These are phyloP conservation scores for Rhabdophis nuchalis DNA, from an alignment of 2,797 vertebrate genomes.

Conservation along the genomic window DNA sequence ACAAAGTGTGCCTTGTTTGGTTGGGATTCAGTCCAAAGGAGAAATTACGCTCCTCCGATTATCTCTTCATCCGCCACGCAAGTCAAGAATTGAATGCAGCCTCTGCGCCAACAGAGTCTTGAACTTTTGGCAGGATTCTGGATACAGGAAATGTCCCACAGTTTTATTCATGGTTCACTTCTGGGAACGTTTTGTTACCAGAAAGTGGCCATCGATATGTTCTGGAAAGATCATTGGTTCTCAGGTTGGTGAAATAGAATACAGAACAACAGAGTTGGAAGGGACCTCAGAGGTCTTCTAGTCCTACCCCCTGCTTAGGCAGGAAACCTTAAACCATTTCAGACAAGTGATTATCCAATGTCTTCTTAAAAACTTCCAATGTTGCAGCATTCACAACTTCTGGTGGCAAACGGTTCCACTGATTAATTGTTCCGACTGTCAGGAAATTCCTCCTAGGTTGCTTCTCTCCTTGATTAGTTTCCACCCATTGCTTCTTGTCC, in stretches of 20 bases:
- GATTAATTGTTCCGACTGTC: too few relatives aligned
- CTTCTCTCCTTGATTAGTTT: background rate
- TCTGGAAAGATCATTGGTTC: background rate
- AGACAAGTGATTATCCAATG: too few relatives aligned
- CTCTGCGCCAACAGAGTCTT: background rate
- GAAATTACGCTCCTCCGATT: fast-evolving
- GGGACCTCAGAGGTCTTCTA: too few relatives aligned
- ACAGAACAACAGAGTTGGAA: background rate
- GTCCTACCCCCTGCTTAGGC: too few relatives aligned
- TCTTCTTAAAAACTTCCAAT: too few relatives aligned
- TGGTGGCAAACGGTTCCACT: too few relatives aligned
- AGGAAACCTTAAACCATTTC: too few relatives aligned
- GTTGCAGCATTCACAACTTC: too few relatives aligned
- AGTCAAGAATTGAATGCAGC: background rate
- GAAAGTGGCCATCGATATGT: background rate
- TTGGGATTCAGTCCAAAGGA: background rate
- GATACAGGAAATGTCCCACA: background rate
- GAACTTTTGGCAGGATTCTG: background rate
- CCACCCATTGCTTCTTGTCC: background rate
- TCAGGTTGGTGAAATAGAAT: background rate
- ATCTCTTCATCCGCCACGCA: background rate
- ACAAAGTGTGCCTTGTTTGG: background rate
- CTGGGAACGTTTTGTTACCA: background rate
- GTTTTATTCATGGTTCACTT: background rate
- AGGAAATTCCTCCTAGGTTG: background rate